Evolutionary conservation across 1,140 invertebrate genomes (phyloP).

Genomic region (Manduca sexta): DNA sequence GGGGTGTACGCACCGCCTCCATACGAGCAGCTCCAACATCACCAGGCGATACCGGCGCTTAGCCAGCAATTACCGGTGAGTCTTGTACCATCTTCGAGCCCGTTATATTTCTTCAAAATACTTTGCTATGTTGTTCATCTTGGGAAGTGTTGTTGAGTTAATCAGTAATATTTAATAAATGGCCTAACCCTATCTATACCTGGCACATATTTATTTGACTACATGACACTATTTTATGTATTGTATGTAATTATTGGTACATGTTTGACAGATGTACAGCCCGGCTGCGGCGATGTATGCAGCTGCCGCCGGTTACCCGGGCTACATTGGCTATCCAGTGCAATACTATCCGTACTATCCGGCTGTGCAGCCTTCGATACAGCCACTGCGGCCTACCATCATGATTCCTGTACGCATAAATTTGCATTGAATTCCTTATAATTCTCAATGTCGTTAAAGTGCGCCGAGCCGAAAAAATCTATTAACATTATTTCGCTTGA

Average conservation of each 20-base stretch:
- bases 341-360: conserved; percentile 85
- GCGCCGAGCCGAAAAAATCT: too few species aligned
- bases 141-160: too few species aligned
- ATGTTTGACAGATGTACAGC: conserved; percentile 80
- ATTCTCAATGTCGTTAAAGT: too few species aligned
- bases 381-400: conserved; percentile 82
- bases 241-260: background rate
- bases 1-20: conserved; percentile 76
- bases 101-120: too few species aligned
- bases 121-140: too few species aligned
- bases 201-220: too few species aligned
- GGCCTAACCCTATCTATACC: too few species aligned
- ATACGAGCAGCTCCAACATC: conserved; percentile 77
- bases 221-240: too few species aligned
- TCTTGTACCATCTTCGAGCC: background rate
- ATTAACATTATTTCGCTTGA: too few species aligned
- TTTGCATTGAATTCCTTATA: too few species aligned
- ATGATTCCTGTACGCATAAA: conserved; percentile 81
- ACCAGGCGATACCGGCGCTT: conserved; percentile 76
- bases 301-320: conserved; percentile 78
- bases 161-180: too few species aligned
- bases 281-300: conserved; percentile 80
- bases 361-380: conserved; percentile 76
- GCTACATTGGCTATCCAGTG: conserved; percentile 82
- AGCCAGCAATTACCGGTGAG: conserved; percentile 63